A percentile compares a stretch with the other conserved stretches of the same genome.
Conservation (phyloP, 2,797 vertebrate species). For the Poecilia wingei region DNA sequence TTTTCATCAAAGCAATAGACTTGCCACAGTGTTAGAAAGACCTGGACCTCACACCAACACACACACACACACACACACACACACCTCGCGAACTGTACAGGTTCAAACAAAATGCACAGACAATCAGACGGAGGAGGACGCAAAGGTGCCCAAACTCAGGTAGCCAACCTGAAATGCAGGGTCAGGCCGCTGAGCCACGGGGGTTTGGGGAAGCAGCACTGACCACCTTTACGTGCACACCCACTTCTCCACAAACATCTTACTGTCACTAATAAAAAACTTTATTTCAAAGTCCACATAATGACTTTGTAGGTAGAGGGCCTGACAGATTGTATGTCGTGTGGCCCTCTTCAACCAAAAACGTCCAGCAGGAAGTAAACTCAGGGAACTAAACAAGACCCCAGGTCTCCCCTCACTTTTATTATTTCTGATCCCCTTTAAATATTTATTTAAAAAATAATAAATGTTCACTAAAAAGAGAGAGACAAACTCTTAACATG, state of each 20-base stretch:
- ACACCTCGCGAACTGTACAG: slow-evolving; percentile 75
- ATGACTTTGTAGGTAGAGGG: neutral
- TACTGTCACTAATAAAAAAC: neutral
- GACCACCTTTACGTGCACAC: slow-evolving; percentile 53
- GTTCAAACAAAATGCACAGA: slow-evolving; percentile 81
- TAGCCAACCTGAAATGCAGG: slow-evolving; percentile 25
- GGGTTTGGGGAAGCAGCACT: slow-evolving; percentile 3
- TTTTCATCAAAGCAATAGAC: slow-evolving; percentile 82
- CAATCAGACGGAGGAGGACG: slow-evolving; percentile 76
- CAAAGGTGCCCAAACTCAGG: slow-evolving; percentile 12
- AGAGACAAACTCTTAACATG: neutral
- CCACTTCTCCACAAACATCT: neutral
- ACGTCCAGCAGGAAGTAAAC: slow-evolving; percentile 41
- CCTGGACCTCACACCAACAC: slow-evolving; percentile 75
- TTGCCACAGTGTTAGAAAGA: slow-evolving; percentile 76
- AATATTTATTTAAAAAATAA: neutral
- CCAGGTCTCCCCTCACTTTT: neutral
- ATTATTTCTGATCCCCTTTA: neutral
- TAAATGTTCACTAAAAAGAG: neutral
- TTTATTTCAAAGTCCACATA: neutral
- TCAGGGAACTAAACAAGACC: slow-evolving; percentile 43
- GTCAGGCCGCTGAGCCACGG: neutral
- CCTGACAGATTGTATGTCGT: neutral
- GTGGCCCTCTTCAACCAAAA: slow-evolving; percentile 27
- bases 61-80: slow-evolving; percentile 64